Evolutionary conservation across 2,888 invertebrate species (phyloP).

Genomic region (Monopis laevigella): DNA sequence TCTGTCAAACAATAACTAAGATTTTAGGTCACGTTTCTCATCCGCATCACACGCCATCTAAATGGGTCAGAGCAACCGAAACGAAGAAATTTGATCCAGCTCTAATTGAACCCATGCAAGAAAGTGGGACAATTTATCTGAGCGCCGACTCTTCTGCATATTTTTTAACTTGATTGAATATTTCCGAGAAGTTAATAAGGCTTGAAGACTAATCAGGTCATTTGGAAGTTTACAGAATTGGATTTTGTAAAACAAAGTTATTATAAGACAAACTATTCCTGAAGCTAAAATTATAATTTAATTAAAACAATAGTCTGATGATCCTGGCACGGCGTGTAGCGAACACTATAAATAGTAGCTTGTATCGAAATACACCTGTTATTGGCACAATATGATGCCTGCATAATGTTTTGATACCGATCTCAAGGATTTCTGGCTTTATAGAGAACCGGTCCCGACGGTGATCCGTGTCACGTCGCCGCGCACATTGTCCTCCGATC

Average conservation of each 20-base stretch:
- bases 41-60: not conserved
- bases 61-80: constrained; percentile 1
- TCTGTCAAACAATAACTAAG: too few relatives aligned
- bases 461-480: constrained; percentile 17
- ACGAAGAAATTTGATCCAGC: not conserved
- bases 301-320: too few relatives aligned
- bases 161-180: constrained; percentile 2
- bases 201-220: not conserved
- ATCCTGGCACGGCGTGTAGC: too few relatives aligned
- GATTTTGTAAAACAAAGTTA: too few relatives aligned
- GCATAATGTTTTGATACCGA: constrained; percentile 12
- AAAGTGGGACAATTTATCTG: constrained; percentile 3
- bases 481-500: constrained; percentile 20
- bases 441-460: constrained; percentile 7
- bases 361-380: constrained; percentile 9
- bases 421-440: constrained; percentile 12
- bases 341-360: constrained; percentile 1
- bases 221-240: too few relatives aligned
- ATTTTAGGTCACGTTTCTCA: constrained; percentile 7
- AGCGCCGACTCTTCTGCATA: not conserved
- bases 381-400: constrained; percentile 10
- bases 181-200: constrained; percentile 2
- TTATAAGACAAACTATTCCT: too few relatives aligned
- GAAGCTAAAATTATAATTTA: too few relatives aligned
- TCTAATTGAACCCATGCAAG: not conserved